These are phyloP conservation scores for Drosophila auraria DNA, from an alignment of 1,140 invertebrate genomes.

Conservation along the genomic window DNA sequence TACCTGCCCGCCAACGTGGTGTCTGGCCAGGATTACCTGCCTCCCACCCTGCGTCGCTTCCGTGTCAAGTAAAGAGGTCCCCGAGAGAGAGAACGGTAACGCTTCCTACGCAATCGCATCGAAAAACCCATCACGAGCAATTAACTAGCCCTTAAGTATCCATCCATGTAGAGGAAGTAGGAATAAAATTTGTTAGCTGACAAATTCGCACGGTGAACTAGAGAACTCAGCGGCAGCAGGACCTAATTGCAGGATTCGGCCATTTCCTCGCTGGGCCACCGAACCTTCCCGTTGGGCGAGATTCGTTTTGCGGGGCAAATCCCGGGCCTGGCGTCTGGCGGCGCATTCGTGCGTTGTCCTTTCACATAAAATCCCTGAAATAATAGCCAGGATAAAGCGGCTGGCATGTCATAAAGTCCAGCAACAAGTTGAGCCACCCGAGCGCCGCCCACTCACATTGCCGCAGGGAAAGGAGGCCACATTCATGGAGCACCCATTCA, in stretches of 20 bases:
- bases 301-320: conserved; percentile 68
- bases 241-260: conserved; percentile 57
- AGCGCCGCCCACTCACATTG: conserved; percentile 7
- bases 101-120: conserved; percentile 60
- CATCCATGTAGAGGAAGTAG: conserved; percentile 60
- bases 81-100: conserved; percentile 39
- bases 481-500: conserved; percentile 11
- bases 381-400: conserved; percentile 78
- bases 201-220: conserved; percentile 42
- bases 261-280: conserved; percentile 9
- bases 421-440: conserved; percentile 78
- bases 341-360: conserved; percentile 67
- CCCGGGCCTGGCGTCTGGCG: conserved; percentile 43
- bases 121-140: conserved; percentile 39
- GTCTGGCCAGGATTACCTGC: conserved; percentile 66
- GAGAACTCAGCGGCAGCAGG: conserved; percentile 21
- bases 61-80: conserved; percentile 58
- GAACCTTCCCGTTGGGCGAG: conserved; percentile 34
- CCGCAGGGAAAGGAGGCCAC: conserved; percentile 3
- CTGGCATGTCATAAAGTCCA: conserved; percentile 74
- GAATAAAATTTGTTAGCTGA: conserved; percentile 68
- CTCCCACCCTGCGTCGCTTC: conserved; percentile 71
- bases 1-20: conserved; percentile 67
- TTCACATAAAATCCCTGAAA: conserved; percentile 80
- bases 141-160: conserved; percentile 56